phyloP scores from a whole-genome alignment of 2,888 invertebrate species.

The Crioceris asparagi region DNA sequence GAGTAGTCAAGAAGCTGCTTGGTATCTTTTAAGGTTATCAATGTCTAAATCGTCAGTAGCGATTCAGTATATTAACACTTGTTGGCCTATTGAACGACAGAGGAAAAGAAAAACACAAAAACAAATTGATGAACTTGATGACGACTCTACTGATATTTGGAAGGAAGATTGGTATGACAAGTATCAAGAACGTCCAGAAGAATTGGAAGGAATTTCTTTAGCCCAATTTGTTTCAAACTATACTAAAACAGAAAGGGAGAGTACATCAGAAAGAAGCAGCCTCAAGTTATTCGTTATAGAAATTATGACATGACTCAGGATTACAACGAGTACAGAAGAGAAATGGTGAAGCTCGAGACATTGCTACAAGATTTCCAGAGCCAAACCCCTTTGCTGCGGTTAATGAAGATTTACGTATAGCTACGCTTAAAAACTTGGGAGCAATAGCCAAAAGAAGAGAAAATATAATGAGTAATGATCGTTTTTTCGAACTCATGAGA shows the following conservation, averaged over 20 bases:
- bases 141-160: conserved; percentile 34
- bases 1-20: conserved; percentile 2
- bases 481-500: no score
- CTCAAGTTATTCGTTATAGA: conserved; percentile 30
- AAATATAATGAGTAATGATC: no score
- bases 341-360: conserved; percentile 29
- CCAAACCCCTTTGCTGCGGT: no score
- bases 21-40: conserved; percentile 38
- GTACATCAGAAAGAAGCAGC: conserved; percentile 16
- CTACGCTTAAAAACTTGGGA: no score
- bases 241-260: conserved; percentile 8
- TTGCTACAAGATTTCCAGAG: no score
- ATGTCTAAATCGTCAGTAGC: conserved; percentile 24
- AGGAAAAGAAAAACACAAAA: conserved; percentile 27
- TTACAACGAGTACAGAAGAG: conserved; percentile 29
- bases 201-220: conserved; percentile 27
- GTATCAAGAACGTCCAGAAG: conserved; percentile 33
- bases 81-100: conserved; percentile 33
- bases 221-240: conserved; percentile 34
- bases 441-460: no score
- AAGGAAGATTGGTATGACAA: conserved; percentile 35
- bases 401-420: no score
- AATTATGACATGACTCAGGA: conserved; percentile 30
- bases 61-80: conserved; percentile 31
- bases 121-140: conserved; percentile 28